Evolutionary conservation across 2,888 invertebrate species (phyloP).

Genomic region (Xanthia togata): DNA sequence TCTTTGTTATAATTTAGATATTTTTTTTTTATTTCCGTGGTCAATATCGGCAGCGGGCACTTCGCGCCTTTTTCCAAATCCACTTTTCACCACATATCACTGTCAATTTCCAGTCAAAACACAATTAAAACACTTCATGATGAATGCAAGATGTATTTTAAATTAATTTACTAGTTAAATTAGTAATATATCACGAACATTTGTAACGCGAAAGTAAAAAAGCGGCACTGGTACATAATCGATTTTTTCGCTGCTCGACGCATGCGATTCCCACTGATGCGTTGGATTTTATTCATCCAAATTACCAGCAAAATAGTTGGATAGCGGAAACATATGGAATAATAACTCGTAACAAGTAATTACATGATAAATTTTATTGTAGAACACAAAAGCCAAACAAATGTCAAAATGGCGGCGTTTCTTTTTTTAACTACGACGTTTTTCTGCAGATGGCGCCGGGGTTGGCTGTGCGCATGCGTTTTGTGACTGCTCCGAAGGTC

Average conservation of each 20-base stretch:
- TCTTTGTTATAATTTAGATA: conserved; percentile 76
- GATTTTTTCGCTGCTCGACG: conserved; percentile 83
- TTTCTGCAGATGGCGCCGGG: conserved; percentile 83
- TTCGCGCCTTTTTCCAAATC: conserved; percentile 88
- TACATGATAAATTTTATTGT: conserved; percentile 80
- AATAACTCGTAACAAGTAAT: conserved; percentile 74
- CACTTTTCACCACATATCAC: conserved; percentile 72
- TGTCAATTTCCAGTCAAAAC: conserved; percentile 48
- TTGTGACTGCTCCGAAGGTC: conserved; percentile 76
- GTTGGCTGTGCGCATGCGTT: conserved; percentile 84
- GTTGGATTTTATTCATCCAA: conserved; percentile 68
- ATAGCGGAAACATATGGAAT: conserved; percentile 73
- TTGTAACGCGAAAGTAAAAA: conserved; percentile 83
- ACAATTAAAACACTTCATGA: conserved; percentile 56
- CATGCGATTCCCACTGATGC: conserved; percentile 73
- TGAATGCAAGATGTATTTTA: conserved; percentile 56
- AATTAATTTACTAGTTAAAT: conserved; percentile 46
- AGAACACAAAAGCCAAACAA: conserved; percentile 90
- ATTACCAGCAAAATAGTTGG: conserved; percentile 67
- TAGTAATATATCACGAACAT: conserved; percentile 74
- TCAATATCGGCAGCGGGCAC: conserved; percentile 71
- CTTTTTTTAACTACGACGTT: conserved; percentile 71
- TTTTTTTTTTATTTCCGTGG: conserved; percentile 71
- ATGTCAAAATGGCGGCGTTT: conserved; percentile 91
- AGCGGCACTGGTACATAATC: conserved; percentile 87